These are phyloP conservation scores for Porites evermanni DNA, from an alignment of 92 coral and sea anemone genomes.

Conservation along the genomic window DNA sequence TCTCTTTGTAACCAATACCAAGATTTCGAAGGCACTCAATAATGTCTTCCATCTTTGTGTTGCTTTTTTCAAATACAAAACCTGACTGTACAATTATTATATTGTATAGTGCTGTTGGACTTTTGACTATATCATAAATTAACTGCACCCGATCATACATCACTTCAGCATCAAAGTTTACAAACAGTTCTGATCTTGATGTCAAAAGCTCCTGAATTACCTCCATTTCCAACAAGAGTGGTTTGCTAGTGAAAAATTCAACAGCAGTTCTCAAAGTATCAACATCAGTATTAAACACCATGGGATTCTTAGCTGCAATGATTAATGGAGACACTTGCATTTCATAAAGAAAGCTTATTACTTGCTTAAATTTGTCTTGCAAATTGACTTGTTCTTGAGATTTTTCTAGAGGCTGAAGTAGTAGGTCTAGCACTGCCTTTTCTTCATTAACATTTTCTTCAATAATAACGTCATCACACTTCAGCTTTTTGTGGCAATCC, in stretches of 20 bases:
- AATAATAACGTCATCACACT: constrained; percentile 6
- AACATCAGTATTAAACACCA: constrained; percentile 72
- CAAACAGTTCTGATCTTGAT: constrained; percentile 85
- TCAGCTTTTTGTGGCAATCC: constrained; percentile 24
- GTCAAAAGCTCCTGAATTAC: constrained; percentile 79
- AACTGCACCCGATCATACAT: constrained; percentile 73
- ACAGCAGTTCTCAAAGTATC: constrained; percentile 65
- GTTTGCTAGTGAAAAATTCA: constrained; percentile 83
- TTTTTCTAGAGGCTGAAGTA: constrained; percentile 80
- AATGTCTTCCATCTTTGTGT: constrained; percentile 70
- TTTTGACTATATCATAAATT: constrained; percentile 79
- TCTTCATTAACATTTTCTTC: constrained; percentile 31
- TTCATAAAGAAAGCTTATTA: constrained; percentile 79
- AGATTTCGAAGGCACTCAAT: constrained; percentile 68
- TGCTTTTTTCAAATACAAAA: constrained; percentile 82
- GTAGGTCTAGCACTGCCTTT: constrained; percentile 61
- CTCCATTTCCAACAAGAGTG: constrained; percentile 88
- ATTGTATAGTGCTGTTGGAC: constrained; percentile 80
- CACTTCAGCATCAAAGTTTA: constrained; percentile 71
- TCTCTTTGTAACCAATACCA: constrained; percentile 82
- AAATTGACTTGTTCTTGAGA: constrained; percentile 74
- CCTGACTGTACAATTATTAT: constrained; percentile 78
- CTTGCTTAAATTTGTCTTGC: constrained; percentile 76
- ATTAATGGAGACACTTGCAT: constrained; percentile 84
- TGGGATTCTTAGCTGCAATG: constrained; percentile 82